Evolutionary conservation across 2,888 invertebrate genomes (phyloP).

Genomic region (Macrophya alboannulata): DNA sequence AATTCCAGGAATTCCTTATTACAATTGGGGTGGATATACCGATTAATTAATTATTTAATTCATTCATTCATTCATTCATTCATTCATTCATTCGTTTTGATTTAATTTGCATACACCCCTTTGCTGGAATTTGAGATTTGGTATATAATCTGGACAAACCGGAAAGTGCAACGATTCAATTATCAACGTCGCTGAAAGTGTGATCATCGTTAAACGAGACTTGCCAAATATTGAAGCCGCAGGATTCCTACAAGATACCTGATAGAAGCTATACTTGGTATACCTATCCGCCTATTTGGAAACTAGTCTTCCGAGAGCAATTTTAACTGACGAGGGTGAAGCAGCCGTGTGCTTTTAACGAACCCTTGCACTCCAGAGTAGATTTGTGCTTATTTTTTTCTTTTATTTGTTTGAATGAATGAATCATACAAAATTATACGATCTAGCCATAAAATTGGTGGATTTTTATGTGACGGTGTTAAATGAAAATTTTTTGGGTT

Average conservation of each 20-base stretch:
- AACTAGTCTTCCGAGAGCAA: slow-evolving; percentile 7
- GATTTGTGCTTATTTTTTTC: background rate
- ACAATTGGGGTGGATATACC: background rate
- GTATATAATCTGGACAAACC: background rate
- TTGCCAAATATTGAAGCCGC: background rate
- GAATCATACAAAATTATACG: background rate
- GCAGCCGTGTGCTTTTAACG: background rate
- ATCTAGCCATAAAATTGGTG: background rate
- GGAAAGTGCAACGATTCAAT: slow-evolving; percentile 30
- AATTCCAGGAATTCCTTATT: background rate
- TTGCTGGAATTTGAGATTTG: background rate
- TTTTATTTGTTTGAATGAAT: background rate
- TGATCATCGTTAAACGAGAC: slow-evolving; percentile 22
- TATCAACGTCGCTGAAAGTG: background rate
- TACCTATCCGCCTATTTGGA: background rate
- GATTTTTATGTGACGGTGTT: background rate
- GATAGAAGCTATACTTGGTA: background rate
- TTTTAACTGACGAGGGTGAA: slow-evolving; percentile 5
- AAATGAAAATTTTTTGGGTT: background rate
- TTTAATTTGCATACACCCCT: too few species aligned
- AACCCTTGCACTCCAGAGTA: background rate
- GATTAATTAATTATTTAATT: background rate
- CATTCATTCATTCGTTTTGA: background rate
- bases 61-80: background rate
- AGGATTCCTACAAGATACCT: background rate